Conservation (phyloP, 1,140 invertebrate species). For the Conus ventricosus region DNA sequence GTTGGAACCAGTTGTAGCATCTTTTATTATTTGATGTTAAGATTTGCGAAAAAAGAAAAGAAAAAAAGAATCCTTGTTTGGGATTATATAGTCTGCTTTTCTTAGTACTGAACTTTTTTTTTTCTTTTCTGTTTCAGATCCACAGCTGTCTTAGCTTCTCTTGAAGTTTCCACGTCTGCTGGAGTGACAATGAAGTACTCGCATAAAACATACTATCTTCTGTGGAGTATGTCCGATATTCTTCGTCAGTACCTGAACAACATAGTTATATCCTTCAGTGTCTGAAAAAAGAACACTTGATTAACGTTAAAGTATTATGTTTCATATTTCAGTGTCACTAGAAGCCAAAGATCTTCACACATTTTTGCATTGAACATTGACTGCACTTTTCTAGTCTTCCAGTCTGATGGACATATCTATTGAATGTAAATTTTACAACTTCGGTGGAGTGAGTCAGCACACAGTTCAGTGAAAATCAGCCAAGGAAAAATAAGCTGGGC, state of each 20-base stretch:
- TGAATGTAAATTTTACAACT: background rate
- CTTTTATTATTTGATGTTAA: background rate
- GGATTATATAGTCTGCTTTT: background rate
- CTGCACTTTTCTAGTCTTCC: background rate
- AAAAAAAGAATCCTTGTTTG: too few relatives aligned
- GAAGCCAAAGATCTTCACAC: background rate
- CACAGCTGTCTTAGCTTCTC: background rate
- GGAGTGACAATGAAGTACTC: slow-evolving; percentile 12
- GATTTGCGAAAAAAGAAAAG: background rate
- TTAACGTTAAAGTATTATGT: background rate
- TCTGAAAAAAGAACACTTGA: background rate
- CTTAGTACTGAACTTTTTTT: background rate
- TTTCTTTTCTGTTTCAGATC: slow-evolving; percentile 9
- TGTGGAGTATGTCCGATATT: slow-evolving; percentile 38
- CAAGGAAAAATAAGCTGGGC: background rate
- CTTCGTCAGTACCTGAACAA: slow-evolving; percentile 27
- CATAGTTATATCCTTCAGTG: slow-evolving; percentile 20
- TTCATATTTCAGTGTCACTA: background rate
- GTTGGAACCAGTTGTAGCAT: too few relatives aligned
- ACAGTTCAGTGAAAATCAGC: background rate
- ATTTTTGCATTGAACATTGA: background rate
- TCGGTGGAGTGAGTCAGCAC: background rate
- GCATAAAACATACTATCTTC: slow-evolving; percentile 28
- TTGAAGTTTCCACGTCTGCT: background rate
- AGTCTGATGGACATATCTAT: background rate